Evolutionary conservation across 2,797 vertebrate genomes (phyloP).

Genomic region (Sebastolobus alascanus): DNA sequence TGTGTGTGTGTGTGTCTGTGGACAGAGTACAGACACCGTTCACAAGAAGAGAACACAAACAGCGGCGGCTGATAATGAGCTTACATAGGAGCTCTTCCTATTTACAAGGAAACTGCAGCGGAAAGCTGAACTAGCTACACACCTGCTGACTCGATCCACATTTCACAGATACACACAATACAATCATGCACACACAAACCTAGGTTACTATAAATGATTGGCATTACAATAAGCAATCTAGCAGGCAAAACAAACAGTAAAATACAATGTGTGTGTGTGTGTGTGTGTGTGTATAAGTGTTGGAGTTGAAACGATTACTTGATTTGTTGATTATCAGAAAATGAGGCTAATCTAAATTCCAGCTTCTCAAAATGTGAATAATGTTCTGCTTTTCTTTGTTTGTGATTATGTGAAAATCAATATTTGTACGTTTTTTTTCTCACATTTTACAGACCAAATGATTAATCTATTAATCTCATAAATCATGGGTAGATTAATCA

Average conservation of each 20-base stretch:
- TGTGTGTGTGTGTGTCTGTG: slow-evolving; percentile 21
- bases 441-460: background rate
- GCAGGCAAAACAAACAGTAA: background rate
- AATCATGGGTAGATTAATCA: background rate
- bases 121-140: slow-evolving; percentile 51
- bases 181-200: background rate
- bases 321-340: background rate
- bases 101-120: slow-evolving; percentile 69
- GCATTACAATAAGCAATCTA: background rate
- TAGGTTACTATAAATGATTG: background rate
- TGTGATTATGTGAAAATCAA: background rate
- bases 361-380: slow-evolving; percentile 7
- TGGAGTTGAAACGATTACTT: background rate
- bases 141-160: slow-evolving; percentile 57
- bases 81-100: slow-evolving; percentile 64
- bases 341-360: background rate
- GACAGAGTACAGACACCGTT: slow-evolving; percentile 27
- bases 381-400: background rate
- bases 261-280: background rate
- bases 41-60: slow-evolving; percentile 56
- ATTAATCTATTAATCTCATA: background rate
- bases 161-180: slow-evolving; percentile 11
- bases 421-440: background rate
- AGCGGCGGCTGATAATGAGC: slow-evolving; percentile 68
- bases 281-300: background rate